phyloP scores from a whole-genome alignment of 1,140 invertebrate species.

The Drosophila leontia region DNA sequence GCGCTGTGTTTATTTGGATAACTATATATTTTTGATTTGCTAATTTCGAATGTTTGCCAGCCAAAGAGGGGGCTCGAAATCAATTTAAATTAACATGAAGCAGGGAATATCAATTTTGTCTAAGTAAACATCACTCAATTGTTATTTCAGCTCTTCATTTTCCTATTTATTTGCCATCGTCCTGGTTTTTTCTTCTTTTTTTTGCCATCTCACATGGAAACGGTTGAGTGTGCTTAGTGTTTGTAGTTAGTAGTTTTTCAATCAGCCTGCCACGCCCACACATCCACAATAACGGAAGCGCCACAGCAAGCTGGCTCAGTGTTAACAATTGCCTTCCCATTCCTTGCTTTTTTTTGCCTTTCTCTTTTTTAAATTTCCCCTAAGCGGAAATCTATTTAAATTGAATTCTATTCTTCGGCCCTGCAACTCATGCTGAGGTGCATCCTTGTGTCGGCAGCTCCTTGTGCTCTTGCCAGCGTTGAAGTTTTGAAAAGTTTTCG shows the following conservation, averaged over 20 bases:
- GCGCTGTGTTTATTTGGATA: not conserved
- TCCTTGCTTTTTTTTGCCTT: not conserved
- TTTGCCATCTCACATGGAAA: constrained; percentile 39
- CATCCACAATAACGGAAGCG: constrained; percentile 38
- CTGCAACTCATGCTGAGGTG: constrained; percentile 70
- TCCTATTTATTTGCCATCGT: constrained; percentile 46
- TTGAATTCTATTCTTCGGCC: constrained; percentile 77
- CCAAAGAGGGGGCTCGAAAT: not conserved
- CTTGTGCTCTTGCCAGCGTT: constrained; percentile 17
- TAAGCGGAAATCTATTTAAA: constrained; percentile 84
- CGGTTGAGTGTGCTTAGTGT: constrained; percentile 55
- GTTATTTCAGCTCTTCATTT: constrained; percentile 41
- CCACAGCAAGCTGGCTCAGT: constrained; percentile 41
- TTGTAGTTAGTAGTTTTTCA: constrained; percentile 81
- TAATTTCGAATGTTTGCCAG: constrained; percentile 2
- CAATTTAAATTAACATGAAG: constrained; percentile 21
- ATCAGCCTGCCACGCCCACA: constrained; percentile 66
- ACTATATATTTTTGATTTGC: not conserved
- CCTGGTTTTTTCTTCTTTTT: not conserved
- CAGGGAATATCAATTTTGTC: constrained; percentile 51
- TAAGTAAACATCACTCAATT: constrained; percentile 26
- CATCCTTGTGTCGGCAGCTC: constrained; percentile 31
- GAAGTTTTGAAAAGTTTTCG: constrained; percentile 65
- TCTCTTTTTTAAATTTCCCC: constrained; percentile 77
- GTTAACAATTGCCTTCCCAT: constrained; percentile 70